Base-by-base conservation (phyloP, 2,113 vertebrate species). In the Campylomormyrus numenius region DNA sequence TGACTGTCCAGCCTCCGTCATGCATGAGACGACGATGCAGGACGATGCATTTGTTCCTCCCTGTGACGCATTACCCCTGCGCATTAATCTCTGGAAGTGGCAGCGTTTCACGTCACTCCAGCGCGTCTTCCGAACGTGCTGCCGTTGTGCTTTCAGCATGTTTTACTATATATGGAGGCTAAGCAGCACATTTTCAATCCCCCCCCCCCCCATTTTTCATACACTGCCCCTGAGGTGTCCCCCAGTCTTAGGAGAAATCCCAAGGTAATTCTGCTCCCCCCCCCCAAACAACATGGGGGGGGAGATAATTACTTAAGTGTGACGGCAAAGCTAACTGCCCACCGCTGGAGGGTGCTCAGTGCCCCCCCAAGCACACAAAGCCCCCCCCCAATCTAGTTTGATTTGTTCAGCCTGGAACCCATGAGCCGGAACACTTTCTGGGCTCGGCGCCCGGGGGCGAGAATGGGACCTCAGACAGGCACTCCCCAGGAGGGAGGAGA, bases 251-350 rank as follows among this genome's bases (percentile, higher is more conserved):
- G 92, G 91, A 92, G 92, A 93, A 94, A 94, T 95, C 91, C 92
- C 94, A 94, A 95, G 94, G 92, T 93, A 94, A 94, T 95, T 93
- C 92, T 93, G 91, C 2, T 17, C 77, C 39, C 7, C 77, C 39
- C 7, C 88, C 92, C 93, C 90, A 91, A 92, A 95, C 94, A 95
- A 95, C 94, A 93, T 89, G 35, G 94, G 95, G 94, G 94, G 90
- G 90, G 91, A 94, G 95, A 96, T 95, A 96, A 96, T 96, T 96
- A 95, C 94, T 94, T 94, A 93, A 95, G 94, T 95, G 93, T 93
- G 94, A 93, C 94, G 95, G 94, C 91, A 94, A 93, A 92, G 94
- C 94, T 94, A 95, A 95, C 93, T 89, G 91, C 93, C 90, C 93
- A 92, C 94, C 94, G 94, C 95, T 96, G 90, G 95, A 95, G 95